Base-by-base conservation (phyloP, 1,140 invertebrate species). In the Ptiloglossa arizonensis region DNA sequence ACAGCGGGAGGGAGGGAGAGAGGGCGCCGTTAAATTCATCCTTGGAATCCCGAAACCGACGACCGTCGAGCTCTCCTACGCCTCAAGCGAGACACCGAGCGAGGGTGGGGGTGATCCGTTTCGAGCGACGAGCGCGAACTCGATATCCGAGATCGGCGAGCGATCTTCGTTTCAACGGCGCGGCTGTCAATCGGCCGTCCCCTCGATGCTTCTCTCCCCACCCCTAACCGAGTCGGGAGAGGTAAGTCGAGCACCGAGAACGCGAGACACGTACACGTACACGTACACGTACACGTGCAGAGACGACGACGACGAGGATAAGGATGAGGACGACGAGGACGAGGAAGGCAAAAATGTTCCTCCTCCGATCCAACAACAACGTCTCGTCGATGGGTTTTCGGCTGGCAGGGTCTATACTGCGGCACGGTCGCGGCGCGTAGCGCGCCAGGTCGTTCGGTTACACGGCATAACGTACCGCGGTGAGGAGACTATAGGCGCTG, bases 401-500 rank as follows among this genome's bases (percentile, higher is more conserved):
- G 59, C 74, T 64, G 71, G 41, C 19, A 56, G n/a, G n/a, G 70
- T 19, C 56, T 85, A 76, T 68, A 85, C 54, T 85, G 48, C 24
- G 17, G 22, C 17, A 22, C 4, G 57, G 44, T 32, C 17, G 50
- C 50, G 22, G 52, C 44, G 5, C 41, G 69, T 59, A 54, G 54
- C 50, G 64, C 69, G 56, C 35, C 6, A 38, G 62, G 57, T 38
- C 50, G 29, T 38, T n/a, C 35, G 41, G 54, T 22, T 74, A 67
- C 75, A 73, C 72, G 71, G 54, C 72, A 86, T 85, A 86, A 64
- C 82, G 69, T 73, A 24, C 66, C 63, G 41, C 62, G 70, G 22
- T 32, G 41, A 35, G 64, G 64, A 48, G 75, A 86, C 81, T 87
- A 86, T 87, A 86, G 81, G 86, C 66, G 66, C 76, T 80, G 88